A percentile compares a stretch with the other conserved stretches of the same genome.
These are phyloP conservation scores for Archips crataeganus DNA, from an alignment of 2,888 invertebrate species.

Conservation along the genomic window DNA sequence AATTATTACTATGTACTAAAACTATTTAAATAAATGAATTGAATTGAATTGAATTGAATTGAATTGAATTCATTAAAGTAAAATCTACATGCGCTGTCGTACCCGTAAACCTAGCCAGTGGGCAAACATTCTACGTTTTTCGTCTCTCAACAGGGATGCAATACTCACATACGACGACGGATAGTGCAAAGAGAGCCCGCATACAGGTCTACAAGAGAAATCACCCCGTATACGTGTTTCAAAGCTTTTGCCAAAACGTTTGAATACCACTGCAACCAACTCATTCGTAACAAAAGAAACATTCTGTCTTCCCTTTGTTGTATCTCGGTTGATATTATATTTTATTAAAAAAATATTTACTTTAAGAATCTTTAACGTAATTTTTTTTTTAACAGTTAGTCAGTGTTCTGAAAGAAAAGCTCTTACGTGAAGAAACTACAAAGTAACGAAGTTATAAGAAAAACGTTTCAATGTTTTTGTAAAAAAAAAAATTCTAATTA, in stretches of 20 bases:
- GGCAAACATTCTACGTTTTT: background rate
- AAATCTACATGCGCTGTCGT: background rate
- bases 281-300: background rate
- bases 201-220: background rate
- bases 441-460: too few species aligned
- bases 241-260: constrained; percentile 7
- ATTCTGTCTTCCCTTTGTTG: background rate
- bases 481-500: too few species aligned
- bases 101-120: background rate
- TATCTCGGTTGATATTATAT: background rate
- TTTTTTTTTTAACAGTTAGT: too few species aligned
- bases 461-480: too few species aligned
- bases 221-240: background rate
- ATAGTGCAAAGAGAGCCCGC: background rate
- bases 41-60: too few species aligned
- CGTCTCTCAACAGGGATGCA: background rate
- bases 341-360: background rate
- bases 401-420: too few species aligned
- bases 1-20: too few species aligned
- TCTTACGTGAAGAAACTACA: too few species aligned
- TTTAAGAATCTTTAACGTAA: background rate
- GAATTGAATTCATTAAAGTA: too few species aligned
- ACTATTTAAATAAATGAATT: too few species aligned
- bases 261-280: background rate
- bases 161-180: background rate